Evolutionary conservation across 2,888 invertebrate genomes (phyloP).

Genomic region (Drosophila peninsularis): DNA sequence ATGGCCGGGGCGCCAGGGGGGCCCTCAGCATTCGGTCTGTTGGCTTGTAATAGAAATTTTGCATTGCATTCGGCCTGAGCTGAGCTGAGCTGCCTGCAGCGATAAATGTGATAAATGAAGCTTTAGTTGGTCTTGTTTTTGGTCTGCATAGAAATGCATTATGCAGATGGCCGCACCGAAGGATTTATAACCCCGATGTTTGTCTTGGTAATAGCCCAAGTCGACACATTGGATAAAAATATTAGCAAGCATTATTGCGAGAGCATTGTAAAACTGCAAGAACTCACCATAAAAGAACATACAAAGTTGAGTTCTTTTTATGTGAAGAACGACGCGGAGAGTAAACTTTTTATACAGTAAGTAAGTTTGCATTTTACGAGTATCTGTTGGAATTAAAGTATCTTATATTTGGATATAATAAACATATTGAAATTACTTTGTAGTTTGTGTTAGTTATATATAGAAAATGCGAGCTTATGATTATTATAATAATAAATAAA

Average conservation of each 20-base stretch:
- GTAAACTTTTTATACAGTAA: neutral
- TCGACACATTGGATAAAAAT: slow-evolving; percentile 60
- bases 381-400: neutral
- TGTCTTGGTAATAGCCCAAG: slow-evolving; percentile 73
- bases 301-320: neutral
- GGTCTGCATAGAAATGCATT: slow-evolving; percentile 71
- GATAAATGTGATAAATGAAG: slow-evolving; percentile 77
- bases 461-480: too few species aligned
- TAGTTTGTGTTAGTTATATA: too few species aligned
- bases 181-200: slow-evolving; percentile 69
- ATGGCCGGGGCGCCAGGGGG: neutral
- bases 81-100: slow-evolving; percentile 63
- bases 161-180: slow-evolving; percentile 67
- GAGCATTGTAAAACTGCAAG: neutral
- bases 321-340: neutral
- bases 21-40: slow-evolving; percentile 38
- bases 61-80: slow-evolving; percentile 60
- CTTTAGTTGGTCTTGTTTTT: slow-evolving; percentile 58
- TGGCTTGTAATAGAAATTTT: slow-evolving; percentile 73
- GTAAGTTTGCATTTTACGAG: too few species aligned
- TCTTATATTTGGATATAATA: too few species aligned
- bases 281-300: neutral
- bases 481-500: too few species aligned
- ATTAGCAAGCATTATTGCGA: slow-evolving; percentile 49
- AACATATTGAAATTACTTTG: too few species aligned